Conservation (phyloP, 1,140 invertebrate genomes). For the Zaprionus inermis region DNA sequence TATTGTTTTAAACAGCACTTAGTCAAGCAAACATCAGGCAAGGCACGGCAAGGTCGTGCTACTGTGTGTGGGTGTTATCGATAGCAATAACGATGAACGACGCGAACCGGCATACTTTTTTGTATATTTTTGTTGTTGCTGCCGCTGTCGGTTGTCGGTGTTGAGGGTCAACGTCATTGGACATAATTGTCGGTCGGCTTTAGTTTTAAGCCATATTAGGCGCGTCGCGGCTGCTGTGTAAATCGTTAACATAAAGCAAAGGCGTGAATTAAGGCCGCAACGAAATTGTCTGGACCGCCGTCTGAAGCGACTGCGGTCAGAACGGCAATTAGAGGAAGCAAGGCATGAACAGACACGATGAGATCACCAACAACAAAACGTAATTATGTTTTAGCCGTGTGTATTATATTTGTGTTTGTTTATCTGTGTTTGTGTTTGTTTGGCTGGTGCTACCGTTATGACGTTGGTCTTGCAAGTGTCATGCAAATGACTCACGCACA, state of each 20-base stretch:
- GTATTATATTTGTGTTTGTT: constrained; percentile 2
- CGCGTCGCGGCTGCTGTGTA: constrained; percentile 52
- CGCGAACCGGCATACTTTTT: constrained; percentile 17
- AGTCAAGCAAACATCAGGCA: constrained; percentile 14
- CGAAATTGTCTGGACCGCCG: constrained; percentile 42
- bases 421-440: neutral
- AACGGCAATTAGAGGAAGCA: constrained; percentile 42
- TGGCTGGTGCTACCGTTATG: constrained; percentile 8
- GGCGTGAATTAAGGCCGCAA: constrained; percentile 74
- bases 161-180: constrained; percentile 73
- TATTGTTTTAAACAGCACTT: constrained; percentile 30
- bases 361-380: constrained; percentile 50
- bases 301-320: neutral
- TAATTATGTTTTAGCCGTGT: constrained; percentile 35
- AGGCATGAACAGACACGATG: constrained; percentile 29
- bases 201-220: constrained; percentile 64
- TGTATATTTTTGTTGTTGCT: constrained; percentile 11
- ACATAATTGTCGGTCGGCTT: constrained; percentile 50
- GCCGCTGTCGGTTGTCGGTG: neutral
- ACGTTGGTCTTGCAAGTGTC: constrained; percentile 12
- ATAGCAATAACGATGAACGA: constrained; percentile 24
- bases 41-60: constrained; percentile 32
- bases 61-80: constrained; percentile 45
- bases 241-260: constrained; percentile 37
- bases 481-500: constrained; percentile 51